Evolutionary conservation across 2,113 vertebrate genomes (phyloP).

Genomic region (Dromas ardeola): DNA sequence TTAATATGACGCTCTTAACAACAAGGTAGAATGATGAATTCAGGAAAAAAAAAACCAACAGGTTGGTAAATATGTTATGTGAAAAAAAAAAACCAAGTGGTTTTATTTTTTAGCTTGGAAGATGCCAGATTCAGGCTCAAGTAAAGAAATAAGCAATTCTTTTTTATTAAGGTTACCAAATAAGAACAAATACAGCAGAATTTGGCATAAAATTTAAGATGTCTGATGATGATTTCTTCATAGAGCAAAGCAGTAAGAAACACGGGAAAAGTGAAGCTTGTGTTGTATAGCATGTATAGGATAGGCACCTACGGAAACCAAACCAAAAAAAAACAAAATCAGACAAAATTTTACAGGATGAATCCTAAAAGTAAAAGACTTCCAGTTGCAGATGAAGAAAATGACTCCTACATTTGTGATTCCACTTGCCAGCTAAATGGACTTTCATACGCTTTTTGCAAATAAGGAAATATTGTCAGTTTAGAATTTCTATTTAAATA

Average conservation of each 20-base stretch:
- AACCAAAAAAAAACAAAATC: neutral
- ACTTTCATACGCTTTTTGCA: neutral
- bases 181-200: neutral
- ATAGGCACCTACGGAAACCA: neutral
- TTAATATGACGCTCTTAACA: neutral
- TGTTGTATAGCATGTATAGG: neutral
- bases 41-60: neutral
- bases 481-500: neutral
- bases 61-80: neutral
- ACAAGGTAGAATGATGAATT: neutral
- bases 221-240: neutral
- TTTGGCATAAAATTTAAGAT: neutral
- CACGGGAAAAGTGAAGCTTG: rapidly evolving
- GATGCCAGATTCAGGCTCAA: neutral
- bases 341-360: neutral
- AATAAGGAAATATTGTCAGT: neutral
- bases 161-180: neutral
- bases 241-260: neutral
- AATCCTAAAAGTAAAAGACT: neutral
- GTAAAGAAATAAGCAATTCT: rapidly evolving
- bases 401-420: neutral
- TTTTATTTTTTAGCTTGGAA: neutral
- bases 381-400: neutral
- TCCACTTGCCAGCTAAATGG: neutral
- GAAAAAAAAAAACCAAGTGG: neutral